phyloP scores from a whole-genome alignment of 1,140 invertebrate genomes.

The Belonocnema kinseyi region DNA sequence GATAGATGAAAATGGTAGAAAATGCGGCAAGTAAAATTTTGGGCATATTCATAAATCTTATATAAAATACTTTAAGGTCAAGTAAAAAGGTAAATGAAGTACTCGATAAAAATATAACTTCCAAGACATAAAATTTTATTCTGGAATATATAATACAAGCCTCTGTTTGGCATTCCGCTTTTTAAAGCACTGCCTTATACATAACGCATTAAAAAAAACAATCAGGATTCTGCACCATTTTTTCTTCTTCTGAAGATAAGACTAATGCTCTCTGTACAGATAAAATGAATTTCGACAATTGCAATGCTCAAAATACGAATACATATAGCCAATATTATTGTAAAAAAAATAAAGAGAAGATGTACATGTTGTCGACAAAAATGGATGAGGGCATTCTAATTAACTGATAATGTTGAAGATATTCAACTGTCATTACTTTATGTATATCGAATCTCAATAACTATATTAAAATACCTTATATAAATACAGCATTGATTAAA shows the following conservation, averaged over 20 bases:
- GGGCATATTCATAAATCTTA: too few species aligned
- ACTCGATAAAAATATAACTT: not conserved
- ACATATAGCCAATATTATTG: not conserved
- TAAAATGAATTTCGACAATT: not conserved
- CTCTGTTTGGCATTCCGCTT: slow-evolving; percentile 49
- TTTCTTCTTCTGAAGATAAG: too few species aligned
- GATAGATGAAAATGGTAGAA: too few species aligned
- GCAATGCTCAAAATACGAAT: not conserved
- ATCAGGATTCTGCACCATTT: too few species aligned
- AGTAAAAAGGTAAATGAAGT: too few species aligned
- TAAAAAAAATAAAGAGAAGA: not conserved
- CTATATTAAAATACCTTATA: not conserved
- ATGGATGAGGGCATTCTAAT: too few species aligned
- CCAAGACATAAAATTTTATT: slow-evolving; percentile 53
- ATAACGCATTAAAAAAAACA: too few species aligned
- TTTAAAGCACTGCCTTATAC: not conserved
- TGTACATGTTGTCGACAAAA: not conserved
- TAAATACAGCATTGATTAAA: not conserved
- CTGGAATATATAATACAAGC: slow-evolving; percentile 51
- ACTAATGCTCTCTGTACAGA: not conserved
- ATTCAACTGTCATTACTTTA: too few species aligned
- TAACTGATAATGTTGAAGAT: too few species aligned
- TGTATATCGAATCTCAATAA: too few species aligned
- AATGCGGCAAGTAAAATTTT: too few species aligned
- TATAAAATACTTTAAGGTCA: too few species aligned